phyloP scores from a whole-genome alignment of 1,140 invertebrate genomes.

The Archivesica marissinica region DNA sequence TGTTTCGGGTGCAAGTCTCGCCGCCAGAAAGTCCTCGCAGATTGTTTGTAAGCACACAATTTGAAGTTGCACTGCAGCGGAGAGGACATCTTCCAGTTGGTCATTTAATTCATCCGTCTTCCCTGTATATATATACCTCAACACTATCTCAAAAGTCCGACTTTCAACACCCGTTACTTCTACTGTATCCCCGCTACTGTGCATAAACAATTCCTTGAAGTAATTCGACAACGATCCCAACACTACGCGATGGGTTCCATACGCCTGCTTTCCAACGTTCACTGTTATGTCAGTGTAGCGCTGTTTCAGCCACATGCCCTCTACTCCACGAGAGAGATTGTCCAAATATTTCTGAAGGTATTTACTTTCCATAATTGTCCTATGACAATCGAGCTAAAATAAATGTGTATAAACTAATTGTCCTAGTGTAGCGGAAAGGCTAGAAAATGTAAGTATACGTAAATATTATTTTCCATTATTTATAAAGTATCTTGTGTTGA shows the following conservation, averaged over 20 bases:
- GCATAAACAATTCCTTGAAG: slow-evolving; percentile 91
- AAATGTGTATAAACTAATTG: too few species aligned
- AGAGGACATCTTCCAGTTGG: slow-evolving; percentile 90
- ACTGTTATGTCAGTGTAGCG: slow-evolving; percentile 38
- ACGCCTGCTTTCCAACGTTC: slow-evolving; percentile 14
- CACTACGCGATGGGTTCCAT: slow-evolving; percentile 88
- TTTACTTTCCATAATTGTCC: slow-evolving; percentile 31
- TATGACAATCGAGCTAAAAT: too few species aligned
- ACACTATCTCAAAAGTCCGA: slow-evolving; percentile 89
- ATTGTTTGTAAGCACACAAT: slow-evolving; percentile 90
- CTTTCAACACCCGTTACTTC: slow-evolving; percentile 89
- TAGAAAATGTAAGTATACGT: too few species aligned
- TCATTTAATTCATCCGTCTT: slow-evolving; percentile 88
- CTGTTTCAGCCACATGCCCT: slow-evolving; percentile 43
- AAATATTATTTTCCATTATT: too few species aligned
- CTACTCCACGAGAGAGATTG: slow-evolving; percentile 8
- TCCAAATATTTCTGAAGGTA: slow-evolving; percentile 45
- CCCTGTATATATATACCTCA: slow-evolving; percentile 92
- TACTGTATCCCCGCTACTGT: slow-evolving; percentile 87
- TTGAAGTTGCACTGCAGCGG: slow-evolving; percentile 88
- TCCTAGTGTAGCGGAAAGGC: too few species aligned
- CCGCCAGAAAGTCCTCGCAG: slow-evolving; percentile 89
- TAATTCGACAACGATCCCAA: slow-evolving; percentile 93
- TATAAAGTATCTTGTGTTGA: too few species aligned
- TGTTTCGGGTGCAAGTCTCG: slow-evolving; percentile 88